Evolutionary conservation across 2,113 vertebrate species (phyloP), one percentile per base, ranked within the genome.

Genomic region (Gyps fulvus): DNA sequence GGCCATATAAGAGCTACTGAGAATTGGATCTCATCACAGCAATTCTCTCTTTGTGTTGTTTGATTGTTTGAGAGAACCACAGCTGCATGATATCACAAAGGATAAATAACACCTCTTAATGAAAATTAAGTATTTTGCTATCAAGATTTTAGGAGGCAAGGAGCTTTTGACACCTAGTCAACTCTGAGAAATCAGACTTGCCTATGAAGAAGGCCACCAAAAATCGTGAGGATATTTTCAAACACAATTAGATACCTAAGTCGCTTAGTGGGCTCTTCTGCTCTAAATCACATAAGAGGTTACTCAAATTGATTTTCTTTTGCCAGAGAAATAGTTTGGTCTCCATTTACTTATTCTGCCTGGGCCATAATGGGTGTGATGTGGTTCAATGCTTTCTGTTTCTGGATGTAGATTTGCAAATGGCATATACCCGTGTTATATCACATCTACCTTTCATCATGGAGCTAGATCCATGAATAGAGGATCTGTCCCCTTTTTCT

Each of bases 221-320:
- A 72, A 57, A 17, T 40, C 6, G 54, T 15, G 8, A 63, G 0
- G 2, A 52, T 3, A 5, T 59, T 79, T 93, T 62, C 8, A 74
- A 83, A 76, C 14, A 63, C 38, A 32, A 3, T n/a, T 57, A 34
- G 5, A 7, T 49, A 72, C 29, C 17, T 45, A 55, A 89, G 20
- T 63, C 0, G 0, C 32, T 55, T 63, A 55, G 17, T 19, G 26
- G 29, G 4, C 7, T 32, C 8, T 67, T 73, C 9, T 61, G n/a
- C 13, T 67, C 18, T n/a, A 52, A 66, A 62, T 49, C 18, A 43
- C 4, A 27, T 12, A 42, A 52, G 7, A 76, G 5, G 12, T 52
- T 38, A 25, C 12, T 74, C 14, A 78, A 50, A 49, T 34, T 52
- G 7, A 26, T 83, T 50, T 86, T 45, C 5, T 80, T 94, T 85